Percentiles rank a stretch among this genome's conserved stretches.
phyloP scores from a whole-genome alignment of 1,140 invertebrate species.

The Caligus rogercresseyi region DNA sequence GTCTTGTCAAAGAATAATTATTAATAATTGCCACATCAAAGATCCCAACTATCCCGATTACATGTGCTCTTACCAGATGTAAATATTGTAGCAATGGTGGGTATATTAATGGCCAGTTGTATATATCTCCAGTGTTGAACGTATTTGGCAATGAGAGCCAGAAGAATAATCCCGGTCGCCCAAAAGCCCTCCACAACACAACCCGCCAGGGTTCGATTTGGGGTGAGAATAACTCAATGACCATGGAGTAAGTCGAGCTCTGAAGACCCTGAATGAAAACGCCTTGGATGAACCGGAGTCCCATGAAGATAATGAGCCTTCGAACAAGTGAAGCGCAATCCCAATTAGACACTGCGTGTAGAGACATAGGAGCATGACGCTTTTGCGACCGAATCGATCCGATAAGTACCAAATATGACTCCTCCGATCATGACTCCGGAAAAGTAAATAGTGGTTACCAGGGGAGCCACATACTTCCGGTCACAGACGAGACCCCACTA shows the following conservation, averaged over 20 bases:
- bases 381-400: conserved; percentile 29
- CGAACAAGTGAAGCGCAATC: conserved; percentile 33
- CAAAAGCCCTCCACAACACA: conserved; percentile 30
- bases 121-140: conserved; percentile 34
- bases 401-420: conserved; percentile 33
- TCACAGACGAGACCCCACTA: conserved; percentile 38
- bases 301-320: conserved; percentile 29
- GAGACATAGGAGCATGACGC: conserved; percentile 33
- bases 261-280: conserved; percentile 32
- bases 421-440: conserved; percentile 36
- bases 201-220: conserved; percentile 33
- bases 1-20: no score
- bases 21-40: no score
- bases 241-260: conserved; percentile 23
- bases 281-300: conserved; percentile 32
- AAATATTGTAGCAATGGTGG: conserved; percentile 31
- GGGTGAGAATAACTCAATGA: conserved; percentile 36
- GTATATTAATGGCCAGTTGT: conserved; percentile 31
- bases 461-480: conserved; percentile 29
- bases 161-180: conserved; percentile 29
- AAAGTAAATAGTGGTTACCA: conserved; percentile 34
- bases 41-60: no score
- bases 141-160: conserved; percentile 30
- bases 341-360: conserved; percentile 34
- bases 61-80: conserved; percentile 30